Base-by-base conservation (phyloP, 2,888 invertebrate species). In the Ephialtes manifestator region DNA sequence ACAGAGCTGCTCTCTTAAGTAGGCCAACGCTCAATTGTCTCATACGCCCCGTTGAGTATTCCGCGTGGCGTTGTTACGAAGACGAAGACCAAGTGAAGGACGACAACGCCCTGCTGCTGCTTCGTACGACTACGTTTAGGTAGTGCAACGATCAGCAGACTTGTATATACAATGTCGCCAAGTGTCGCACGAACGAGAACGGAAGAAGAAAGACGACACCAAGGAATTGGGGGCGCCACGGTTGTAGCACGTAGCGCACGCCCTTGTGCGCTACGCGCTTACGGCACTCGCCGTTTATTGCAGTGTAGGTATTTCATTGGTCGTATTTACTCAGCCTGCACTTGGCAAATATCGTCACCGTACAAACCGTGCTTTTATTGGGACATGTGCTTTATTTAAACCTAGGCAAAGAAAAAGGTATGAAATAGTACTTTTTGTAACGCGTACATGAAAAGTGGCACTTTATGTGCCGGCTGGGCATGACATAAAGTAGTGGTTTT, bases 21-120 rank as follows among this genome's bases (percentile, higher is more conserved):
- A 88, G 92, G 90, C 84, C 91, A 90, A 81, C 86, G 79, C 87
- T 87, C 89, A 88, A 91, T 91, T 91, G 90, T 91, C 90, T 90
- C 87, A 86, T 85, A 53, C 53, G 85, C 84, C 81, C 85, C 86
- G 80, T 80, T 71, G 68, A 76, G 72, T 82, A 67, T 55, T 51
- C 58, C 60, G 79, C 78, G 85, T 83, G 75, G 35, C 75, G 28
- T 35, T 53, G 53, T 83, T 72, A 78, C 79, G 65, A 72, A 74
- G 65, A 75, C 65, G 67, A 74, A 67, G 53, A 43, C 51, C 39
- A 51, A 63, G 63, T 31, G 55, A 20, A 70, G 53, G 65, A 75
- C 43, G 79, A 70, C 60, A 75, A 60, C 83, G 68, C 51, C 53
- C 28, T 58, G 55, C 48, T 67, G 46, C 28, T 58, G 55, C 48